Percentiles rank a stretch among this genome's conserved stretches.
These are phyloP conservation scores for Chelonoidis abingdonii DNA, from an alignment of 2,113 vertebrate genomes.

Conservation along the genomic window DNA sequence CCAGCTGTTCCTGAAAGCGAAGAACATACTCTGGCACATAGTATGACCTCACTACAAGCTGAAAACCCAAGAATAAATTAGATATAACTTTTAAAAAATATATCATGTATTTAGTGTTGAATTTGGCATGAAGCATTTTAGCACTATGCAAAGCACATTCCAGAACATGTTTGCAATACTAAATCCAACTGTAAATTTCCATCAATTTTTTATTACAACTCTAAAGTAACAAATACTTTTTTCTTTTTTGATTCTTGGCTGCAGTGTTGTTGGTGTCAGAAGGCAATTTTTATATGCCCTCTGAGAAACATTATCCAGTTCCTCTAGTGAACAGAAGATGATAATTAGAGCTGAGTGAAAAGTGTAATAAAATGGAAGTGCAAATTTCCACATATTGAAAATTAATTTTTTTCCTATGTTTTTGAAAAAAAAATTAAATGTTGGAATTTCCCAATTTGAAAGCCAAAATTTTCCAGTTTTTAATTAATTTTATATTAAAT, in stretches of 20 bases:
- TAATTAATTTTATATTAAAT: background rate
- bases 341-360: background rate
- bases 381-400: background rate
- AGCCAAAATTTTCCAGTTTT: background rate
- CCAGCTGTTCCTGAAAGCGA: slow-evolving; percentile 22
- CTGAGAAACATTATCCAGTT: background rate
- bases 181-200: background rate
- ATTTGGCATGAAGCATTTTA: slow-evolving; percentile 26
- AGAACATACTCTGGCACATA: background rate
- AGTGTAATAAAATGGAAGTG: background rate
- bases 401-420: background rate
- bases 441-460: background rate
- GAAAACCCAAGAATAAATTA: slow-evolving; percentile 30
- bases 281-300: background rate
- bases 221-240: background rate
- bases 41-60: background rate
- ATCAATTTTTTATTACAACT: background rate
- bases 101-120: background rate
- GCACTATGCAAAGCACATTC: background rate
- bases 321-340: background rate
- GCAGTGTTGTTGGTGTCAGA: background rate
- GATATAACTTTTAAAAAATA: background rate
- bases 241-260: background rate
- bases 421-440: background rate
- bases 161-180: background rate